Conservation (phyloP, 2,797 vertebrate species). For the Cuniculus paca region DNA sequence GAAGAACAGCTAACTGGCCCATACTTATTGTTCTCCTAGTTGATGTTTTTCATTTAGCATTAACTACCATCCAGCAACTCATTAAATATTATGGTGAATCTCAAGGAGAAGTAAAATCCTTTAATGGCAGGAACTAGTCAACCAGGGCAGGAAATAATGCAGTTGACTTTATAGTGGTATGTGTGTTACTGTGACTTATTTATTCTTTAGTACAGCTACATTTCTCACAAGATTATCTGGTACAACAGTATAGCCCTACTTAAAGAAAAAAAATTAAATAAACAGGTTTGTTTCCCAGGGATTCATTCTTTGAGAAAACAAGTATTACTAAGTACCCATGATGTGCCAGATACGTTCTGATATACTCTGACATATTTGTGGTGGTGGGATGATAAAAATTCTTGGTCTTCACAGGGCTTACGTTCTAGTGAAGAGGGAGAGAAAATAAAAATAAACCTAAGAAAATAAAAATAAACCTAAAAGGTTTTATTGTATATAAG, state of each 20-base stretch:
- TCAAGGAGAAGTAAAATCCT: slow-evolving; percentile 37
- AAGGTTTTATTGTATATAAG: neutral
- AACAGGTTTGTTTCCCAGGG: neutral
- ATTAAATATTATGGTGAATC: slow-evolving; percentile 39
- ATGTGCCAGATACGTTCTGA: neutral
- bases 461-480: slow-evolving; percentile 46
- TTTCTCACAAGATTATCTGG: slow-evolving; percentile 21
- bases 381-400: neutral
- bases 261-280: neutral
- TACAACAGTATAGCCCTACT: neutral
- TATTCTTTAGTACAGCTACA: neutral
- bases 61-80: slow-evolving; percentile 23
- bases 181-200: slow-evolving; percentile 7
- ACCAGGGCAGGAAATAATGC: neutral
- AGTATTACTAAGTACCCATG: slow-evolving; percentile 34
- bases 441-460: slow-evolving; percentile 50
- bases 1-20: slow-evolving; percentile 25
- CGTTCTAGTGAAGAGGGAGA: neutral
- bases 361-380: neutral
- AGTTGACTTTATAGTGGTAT: slow-evolving; percentile 16
- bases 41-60: slow-evolving; percentile 51
- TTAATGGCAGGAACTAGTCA: slow-evolving; percentile 54
- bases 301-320: slow-evolving; percentile 31
- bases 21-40: neutral
- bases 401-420: neutral